Evolutionary conservation across 2,113 vertebrate genomes (phyloP), one percentile per base, ranked within the genome.

Genomic region (Festucalex cinctus): DNA sequence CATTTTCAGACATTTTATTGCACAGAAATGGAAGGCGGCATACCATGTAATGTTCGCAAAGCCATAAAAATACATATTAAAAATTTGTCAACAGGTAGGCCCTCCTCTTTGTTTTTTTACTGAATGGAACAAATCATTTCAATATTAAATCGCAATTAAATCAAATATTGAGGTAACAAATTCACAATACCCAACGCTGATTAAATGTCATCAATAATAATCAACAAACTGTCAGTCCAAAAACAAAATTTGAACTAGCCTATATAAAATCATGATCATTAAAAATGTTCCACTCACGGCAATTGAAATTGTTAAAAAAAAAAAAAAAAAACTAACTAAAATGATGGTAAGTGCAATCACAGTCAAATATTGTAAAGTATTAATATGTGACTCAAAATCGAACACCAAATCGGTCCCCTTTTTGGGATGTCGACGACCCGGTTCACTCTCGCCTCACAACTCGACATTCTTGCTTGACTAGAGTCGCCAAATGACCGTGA

Each of bases 371-470:
- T 46, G 43, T 5, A 22, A 51, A n/a, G n/a, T 53, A 22, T 53
- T 12, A 24, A 22, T 22, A 26, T 56, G 54, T 19, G 17, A 57
- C 9, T 32, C 2, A n/a, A 9, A 22, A n/a, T n/a, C 6, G 0
- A 32, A 32, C 54, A 17, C 24, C 10, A 14, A 56, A 2, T 56
- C 24, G 26, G 22, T 28, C 53, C 59, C 24, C 68, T 69, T 48
- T 8, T 32, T 32, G 28, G 59, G 46, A 19, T 26, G 67, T 64
- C 41, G 4, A 26, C 75, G 77, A 80, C 76, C 78, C 73, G 65
- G 75, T 41, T 66, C 53, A 64, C 6, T 57, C 46, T 74, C 28
- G 69, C 73, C 77, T 73, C 48, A 48, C 59, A 5, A 61, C 39
- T 22, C 62, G 10, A 44, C 63, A 36, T n/a, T 32, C 14, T 16